Base-by-base conservation (phyloP, 2,113 vertebrate species). In the Ophiodon elongatus region DNA sequence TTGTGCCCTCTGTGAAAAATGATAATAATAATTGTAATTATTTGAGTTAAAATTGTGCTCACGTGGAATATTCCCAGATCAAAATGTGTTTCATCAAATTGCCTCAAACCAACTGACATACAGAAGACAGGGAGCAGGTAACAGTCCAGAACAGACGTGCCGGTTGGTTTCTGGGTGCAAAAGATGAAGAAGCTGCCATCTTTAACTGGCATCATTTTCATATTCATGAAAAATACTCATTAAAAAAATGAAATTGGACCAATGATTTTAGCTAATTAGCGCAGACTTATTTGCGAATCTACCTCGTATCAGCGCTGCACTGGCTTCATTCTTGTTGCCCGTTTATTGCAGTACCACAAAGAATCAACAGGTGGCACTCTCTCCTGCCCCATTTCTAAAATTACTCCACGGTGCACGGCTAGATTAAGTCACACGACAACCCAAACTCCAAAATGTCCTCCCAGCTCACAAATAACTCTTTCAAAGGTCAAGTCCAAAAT, bases 331-430 rank as follows among this genome's bases (percentile, higher is more conserved):
- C 11, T 71, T 29, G 13, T 33, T 84, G 64, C 84, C 73, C 56
- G 59, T 68, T 63, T 41, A 8, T 33, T 86, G 76, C 76, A 67
- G 73, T 84, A 71, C 66, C 65, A 75, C n/a, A 1, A 65, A 79
- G 4, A 69, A 50, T 31, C 91, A 90, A 88, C 88, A 93, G 92
- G 85, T 88, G 88, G 84, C 68, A 73, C 76, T 47, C 71, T 92
- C 45, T 82, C 68, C 83, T 90, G 31, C 77, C 66, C 69, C 60
- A 67, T 84, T 14, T 50, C 39, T 23, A 67, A 31, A n/a, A 45
- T 13, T 29, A 11, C 54, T 33, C 0, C 23, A 54, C 5, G 7
- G 19, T 79, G 0, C 4, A 66, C 41, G n/a, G 6, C 19, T 71
- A 76, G 57, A 63, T 65, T 75, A 56, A 39, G 33, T 69, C 6